Conservation (phyloP, 2,888 invertebrate species). For the Eupithecia subfuscata region DNA sequence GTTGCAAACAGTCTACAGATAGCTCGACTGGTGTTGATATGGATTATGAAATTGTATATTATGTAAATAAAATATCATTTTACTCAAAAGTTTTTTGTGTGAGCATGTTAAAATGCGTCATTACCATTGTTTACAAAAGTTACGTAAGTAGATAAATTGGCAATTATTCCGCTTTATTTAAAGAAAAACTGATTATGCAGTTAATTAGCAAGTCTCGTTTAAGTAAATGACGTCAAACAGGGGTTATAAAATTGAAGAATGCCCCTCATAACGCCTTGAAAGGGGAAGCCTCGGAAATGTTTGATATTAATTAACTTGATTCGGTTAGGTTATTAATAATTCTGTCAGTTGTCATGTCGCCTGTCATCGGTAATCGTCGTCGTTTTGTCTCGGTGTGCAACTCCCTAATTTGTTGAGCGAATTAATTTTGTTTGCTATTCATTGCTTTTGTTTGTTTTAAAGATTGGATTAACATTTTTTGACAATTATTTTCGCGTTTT, state of each 20-base stretch:
- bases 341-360: slow-evolving; percentile 63
- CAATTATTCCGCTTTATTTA: slow-evolving; percentile 26
- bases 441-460: slow-evolving; percentile 25
- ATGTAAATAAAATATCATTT: no score
- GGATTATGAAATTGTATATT: no score
- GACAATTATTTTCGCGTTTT: background rate
- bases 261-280: slow-evolving; percentile 44
- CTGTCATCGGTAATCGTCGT: slow-evolving; percentile 69
- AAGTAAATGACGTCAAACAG: slow-evolving; percentile 57
- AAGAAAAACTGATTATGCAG: slow-evolving; percentile 35
- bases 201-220: slow-evolving; percentile 54
- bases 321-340: slow-evolving; percentile 68
- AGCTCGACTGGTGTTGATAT: no score
- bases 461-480: slow-evolving; percentile 14
- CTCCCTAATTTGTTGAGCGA: slow-evolving; percentile 41
- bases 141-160: slow-evolving; percentile 32
- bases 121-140: background rate
- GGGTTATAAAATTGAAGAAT: slow-evolving; percentile 55
- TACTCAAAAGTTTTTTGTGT: background rate
- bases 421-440: slow-evolving; percentile 45
- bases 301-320: slow-evolving; percentile 77
- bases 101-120: background rate
- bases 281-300: slow-evolving; percentile 55
- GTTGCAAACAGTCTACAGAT: no score
- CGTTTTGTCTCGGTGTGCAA: slow-evolving; percentile 61